Conservation (phyloP, 2,113 vertebrate genomes). For the Nicator chloris region DNA sequence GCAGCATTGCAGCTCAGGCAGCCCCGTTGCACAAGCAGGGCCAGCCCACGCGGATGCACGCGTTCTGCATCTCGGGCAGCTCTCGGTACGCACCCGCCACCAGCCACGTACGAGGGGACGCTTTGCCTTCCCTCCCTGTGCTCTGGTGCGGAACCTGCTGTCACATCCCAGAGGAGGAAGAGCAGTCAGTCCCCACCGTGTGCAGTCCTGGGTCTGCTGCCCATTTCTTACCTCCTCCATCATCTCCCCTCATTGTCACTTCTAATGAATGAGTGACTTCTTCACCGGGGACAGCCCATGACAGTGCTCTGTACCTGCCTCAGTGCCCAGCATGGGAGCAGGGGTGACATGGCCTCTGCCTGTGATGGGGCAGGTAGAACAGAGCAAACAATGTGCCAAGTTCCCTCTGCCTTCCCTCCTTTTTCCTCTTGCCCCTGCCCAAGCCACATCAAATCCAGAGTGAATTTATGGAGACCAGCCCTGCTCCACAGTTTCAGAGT, state of each 20-base stretch:
- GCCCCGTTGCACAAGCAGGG: background rate
- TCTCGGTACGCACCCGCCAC: fast-evolving
- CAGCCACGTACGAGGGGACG: fast-evolving
- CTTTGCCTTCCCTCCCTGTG: background rate
- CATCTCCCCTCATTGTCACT: background rate
- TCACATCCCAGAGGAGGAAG: background rate
- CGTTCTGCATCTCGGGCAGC: background rate
- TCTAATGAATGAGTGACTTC: constrained; percentile 12
- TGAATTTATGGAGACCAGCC: background rate
- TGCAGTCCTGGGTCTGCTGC: background rate
- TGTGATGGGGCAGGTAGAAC: background rate
- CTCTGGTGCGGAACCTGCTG: background rate
- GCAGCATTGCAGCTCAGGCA: background rate
- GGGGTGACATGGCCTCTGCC: background rate
- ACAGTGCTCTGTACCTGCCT: constrained; percentile 68
- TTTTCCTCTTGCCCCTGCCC: background rate
- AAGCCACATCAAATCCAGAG: background rate
- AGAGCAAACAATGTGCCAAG: background rate
- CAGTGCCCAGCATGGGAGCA: constrained; percentile 68
- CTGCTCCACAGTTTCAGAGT: background rate
- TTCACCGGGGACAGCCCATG: constrained; percentile 52
- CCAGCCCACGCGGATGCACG: background rate
- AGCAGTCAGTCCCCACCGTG: fast-evolving
- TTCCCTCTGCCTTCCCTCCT: background rate
- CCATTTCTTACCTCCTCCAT: background rate